Evolutionary conservation across 2,797 vertebrate species (phyloP), one percentile per base, ranked within the genome.

Genomic region (Podarcis siculus): DNA sequence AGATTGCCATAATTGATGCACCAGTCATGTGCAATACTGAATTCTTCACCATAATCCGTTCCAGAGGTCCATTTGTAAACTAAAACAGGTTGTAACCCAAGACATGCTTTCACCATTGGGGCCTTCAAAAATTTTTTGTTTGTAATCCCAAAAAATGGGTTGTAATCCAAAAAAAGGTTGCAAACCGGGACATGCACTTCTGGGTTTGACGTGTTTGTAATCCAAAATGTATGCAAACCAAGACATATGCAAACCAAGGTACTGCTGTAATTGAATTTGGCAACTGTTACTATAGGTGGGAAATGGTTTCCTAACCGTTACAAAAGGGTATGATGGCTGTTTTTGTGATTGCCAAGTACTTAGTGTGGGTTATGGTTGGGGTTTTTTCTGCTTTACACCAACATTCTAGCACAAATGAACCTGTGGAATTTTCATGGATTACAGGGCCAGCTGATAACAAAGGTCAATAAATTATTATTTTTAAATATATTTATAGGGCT

Each of bases 291-390:
- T 0, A 64, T 89, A 35, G 27, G 8, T 45, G 25, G n/a, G 58
- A 49, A 87, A 80, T 67, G 66, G 64, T 83, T 79, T 82, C 17
- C 21, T 72, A 81, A 78, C 79, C 64, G 42, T 27, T 61, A 61
- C 49, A 86, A 64, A 72, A 49, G 77, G 10, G 8, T 35, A 3
- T 79, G 49, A 86, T 79, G 78, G 73, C n/a, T 78, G n/a, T 89
- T 72, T 83, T 45, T 19, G 10, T 71, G 27, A 72, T 71, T 79
- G 21, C 67, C 79, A 83, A 4, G 23, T 69, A 49, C 32, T 88
- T 78, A 9, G 58, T 61, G 5, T 61, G 35, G 23, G n/a, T 83
- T 5, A 5, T 58, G 27, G 55, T 58, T 72, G 32, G 32, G 0
- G 61, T 9, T 9, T 42, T 42, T 42, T 42, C 30, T 32, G 75